phyloP scores from a whole-genome alignment of 1,140 invertebrate species.

The Bombus soroeensis region DNA sequence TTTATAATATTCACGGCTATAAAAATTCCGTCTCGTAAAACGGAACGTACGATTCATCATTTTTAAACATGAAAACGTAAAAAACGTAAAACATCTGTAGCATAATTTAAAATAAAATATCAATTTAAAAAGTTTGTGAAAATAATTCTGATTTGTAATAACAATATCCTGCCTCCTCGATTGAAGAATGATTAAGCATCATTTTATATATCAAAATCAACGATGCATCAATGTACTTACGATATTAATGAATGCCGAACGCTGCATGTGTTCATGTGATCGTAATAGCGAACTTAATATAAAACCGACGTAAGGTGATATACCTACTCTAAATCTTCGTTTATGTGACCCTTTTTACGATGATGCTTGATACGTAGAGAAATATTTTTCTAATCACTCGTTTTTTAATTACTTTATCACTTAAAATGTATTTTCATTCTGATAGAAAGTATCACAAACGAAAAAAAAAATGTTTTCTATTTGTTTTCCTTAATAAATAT shows the following conservation, averaged over 20 bases:
- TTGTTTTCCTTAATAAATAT: background rate
- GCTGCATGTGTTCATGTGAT: conserved; percentile 40
- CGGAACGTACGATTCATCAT: background rate
- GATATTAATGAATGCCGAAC: conserved; percentile 53
- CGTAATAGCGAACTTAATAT: conserved; percentile 22
- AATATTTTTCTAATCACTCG: background rate
- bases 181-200: conserved; percentile 32
- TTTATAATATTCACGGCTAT: background rate
- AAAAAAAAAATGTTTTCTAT: background rate
- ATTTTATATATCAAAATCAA: conserved; percentile 52
- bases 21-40: background rate
- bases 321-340: background rate
- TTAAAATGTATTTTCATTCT: background rate
- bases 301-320: background rate
- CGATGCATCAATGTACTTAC: conserved; percentile 66
- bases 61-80: background rate
- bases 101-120: background rate
- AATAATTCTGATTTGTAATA: background rate
- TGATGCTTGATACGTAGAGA: background rate
- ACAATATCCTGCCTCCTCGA: background rate
- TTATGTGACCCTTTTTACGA: background rate
- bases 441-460: background rate
- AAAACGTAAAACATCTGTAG: background rate
- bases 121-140: background rate
- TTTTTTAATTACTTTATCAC: background rate